Evolutionary conservation across 2,888 invertebrate genomes (phyloP).

Genomic region (Drosophila tripunctata): DNA sequence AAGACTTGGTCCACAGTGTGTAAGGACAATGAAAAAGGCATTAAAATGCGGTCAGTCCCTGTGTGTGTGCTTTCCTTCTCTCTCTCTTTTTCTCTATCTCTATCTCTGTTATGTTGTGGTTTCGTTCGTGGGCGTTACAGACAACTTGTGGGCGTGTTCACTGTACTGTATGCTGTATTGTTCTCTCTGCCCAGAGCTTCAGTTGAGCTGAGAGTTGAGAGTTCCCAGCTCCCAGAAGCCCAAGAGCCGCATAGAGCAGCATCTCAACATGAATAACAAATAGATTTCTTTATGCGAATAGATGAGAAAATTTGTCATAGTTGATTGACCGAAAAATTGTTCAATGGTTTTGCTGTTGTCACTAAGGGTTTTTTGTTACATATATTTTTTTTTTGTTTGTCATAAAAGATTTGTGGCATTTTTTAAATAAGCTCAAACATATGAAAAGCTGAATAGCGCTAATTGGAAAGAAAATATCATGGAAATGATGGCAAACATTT

Average conservation of each 20-base stretch:
- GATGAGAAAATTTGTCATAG: conserved; percentile 58
- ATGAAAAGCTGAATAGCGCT: conserved; percentile 24
- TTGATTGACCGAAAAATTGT: conserved; percentile 65
- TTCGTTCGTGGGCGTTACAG: conserved; percentile 36
- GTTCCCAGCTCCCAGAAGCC: neutral
- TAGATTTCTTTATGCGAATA: conserved; percentile 52
- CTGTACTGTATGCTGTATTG: neutral
- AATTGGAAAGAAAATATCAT: conserved; percentile 24
- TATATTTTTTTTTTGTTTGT: neutral
- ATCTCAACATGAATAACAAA: conserved; percentile 52
- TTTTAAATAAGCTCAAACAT: conserved; percentile 5
- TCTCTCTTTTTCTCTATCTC: too few relatives aligned
- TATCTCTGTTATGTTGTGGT: conserved; percentile 15
- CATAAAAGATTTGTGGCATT: conserved; percentile 9
- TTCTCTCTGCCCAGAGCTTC: neutral
- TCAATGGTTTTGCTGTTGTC: conserved; percentile 14
- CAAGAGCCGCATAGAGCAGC: conserved; percentile 11
- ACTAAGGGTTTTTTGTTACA: neutral
- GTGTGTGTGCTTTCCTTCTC: neutral
- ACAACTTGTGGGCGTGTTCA: conserved; percentile 4
- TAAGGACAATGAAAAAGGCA: conserved; percentile 75
- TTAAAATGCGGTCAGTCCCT: conserved; percentile 72
- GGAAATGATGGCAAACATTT: neutral
- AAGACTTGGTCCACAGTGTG: conserved; percentile 32
- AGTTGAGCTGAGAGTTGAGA: neutral